Conservation (phyloP, 2,113 vertebrate species). For the Mesoclemmys tuberculata region DNA sequence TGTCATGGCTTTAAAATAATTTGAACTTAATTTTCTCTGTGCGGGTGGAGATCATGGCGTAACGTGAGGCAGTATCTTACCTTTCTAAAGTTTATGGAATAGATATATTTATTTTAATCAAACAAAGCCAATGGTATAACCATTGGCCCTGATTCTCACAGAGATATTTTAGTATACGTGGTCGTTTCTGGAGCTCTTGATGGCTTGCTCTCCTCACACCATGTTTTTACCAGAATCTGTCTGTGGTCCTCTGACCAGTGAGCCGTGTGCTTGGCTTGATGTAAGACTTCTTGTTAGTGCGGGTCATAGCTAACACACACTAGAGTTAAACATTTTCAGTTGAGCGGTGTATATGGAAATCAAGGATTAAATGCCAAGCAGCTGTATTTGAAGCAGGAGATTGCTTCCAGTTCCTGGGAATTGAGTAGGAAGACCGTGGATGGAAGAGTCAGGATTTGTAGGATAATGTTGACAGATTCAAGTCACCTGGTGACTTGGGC, state of each 20-base stretch:
- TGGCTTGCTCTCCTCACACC: background rate
- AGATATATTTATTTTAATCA: background rate
- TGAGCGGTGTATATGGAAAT: background rate
- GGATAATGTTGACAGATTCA: background rate
- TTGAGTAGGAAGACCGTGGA: background rate
- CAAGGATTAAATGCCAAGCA: background rate
- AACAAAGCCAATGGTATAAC: background rate
- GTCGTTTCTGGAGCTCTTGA: background rate
- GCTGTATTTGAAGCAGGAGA: background rate
- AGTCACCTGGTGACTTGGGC: background rate
- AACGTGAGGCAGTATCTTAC: background rate
- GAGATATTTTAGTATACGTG: background rate
- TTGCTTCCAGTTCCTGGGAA: background rate
- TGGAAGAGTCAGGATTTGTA: background rate
- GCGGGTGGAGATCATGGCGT: background rate
- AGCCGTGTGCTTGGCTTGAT: background rate
- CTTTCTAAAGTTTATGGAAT: background rate
- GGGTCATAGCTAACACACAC: background rate
- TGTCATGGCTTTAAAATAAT: background rate
- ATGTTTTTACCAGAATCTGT: background rate
- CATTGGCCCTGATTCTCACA: background rate
- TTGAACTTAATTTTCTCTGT: background rate
- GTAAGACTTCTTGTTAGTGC: background rate
- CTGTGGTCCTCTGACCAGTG: background rate
- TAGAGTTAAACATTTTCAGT: background rate